Conservation (phyloP, 2,888 invertebrate species). For the Eristalis pertinax region DNA sequence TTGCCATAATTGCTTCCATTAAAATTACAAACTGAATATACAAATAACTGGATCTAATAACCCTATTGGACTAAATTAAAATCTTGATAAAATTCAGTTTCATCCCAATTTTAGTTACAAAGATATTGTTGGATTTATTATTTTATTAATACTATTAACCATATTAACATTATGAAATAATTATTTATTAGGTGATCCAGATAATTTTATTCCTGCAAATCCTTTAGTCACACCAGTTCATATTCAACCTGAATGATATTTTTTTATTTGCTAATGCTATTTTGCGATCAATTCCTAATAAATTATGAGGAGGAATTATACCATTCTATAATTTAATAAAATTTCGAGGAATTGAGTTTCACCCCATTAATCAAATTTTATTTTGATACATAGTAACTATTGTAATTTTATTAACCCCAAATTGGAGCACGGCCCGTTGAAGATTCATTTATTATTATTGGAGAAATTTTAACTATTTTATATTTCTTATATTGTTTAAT, state of each 20-base stretch:
- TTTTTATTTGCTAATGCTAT: conserved; percentile 91
- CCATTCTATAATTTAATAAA: conserved; percentile 84
- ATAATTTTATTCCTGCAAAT: conserved; percentile 86
- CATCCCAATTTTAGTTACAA: conserved; percentile 86
- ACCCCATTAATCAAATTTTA: conserved; percentile 84
- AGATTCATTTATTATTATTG: conserved; percentile 84
- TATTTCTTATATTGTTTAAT: conserved; percentile 85
- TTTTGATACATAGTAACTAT: conserved; percentile 84
- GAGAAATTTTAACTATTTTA: conserved; percentile 84
- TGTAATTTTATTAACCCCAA: conserved; percentile 86
- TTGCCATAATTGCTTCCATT: conserved; percentile 89
- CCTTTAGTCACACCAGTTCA: conserved; percentile 85
- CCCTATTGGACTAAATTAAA: conserved; percentile 85
- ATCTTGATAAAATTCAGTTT: conserved; percentile 87
- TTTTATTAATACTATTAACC: conserved; percentile 83
- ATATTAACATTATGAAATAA: conserved; percentile 83
- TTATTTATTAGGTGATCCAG: conserved; percentile 86
- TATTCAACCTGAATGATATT: conserved; percentile 93
- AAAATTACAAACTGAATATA: too few relatives aligned
- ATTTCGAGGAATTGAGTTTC: conserved; percentile 84
- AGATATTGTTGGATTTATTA: conserved; percentile 85
- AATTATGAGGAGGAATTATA: conserved; percentile 88
- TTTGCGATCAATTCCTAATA: conserved; percentile 90
- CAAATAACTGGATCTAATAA: conserved; percentile 87
- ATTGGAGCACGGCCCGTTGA: conserved; percentile 87